phyloP scores from a whole-genome alignment of 2,113 vertebrate genomes.

The Willisornis vidua region DNA sequence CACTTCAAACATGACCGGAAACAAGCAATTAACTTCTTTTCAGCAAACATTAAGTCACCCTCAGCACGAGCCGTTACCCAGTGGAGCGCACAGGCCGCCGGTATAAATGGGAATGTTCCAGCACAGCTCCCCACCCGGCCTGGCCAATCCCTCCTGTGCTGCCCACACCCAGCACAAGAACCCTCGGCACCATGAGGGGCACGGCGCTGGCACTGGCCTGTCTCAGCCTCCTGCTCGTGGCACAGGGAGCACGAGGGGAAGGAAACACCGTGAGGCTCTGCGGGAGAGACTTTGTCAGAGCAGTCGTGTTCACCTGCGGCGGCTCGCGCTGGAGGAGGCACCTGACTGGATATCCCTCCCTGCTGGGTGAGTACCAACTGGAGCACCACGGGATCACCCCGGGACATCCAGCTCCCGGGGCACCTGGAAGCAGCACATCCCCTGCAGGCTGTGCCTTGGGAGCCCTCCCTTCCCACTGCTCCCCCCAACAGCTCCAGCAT shows the following conservation, averaged over 20 bases:
- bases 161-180: neutral
- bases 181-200: slow-evolving; percentile 40
- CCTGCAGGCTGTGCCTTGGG: neutral
- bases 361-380: slow-evolving; percentile 53
- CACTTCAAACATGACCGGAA: neutral
- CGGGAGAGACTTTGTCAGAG: slow-evolving; percentile 80
- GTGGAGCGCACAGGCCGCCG: neutral
- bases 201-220: neutral
- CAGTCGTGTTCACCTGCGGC: slow-evolving; percentile 85
- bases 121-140: neutral
- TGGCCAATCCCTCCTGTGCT: neutral
- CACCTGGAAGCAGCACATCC: fast-evolving
- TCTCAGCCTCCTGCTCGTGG: neutral
- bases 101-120: slow-evolving; percentile 56
- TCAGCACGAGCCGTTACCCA: neutral
- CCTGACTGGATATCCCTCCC: neutral
- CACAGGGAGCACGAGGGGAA: slow-evolving; percentile 29
- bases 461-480: neutral
- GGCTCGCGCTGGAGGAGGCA: slow-evolving; percentile 85
- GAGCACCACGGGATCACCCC: fast-evolving
- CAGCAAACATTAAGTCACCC: slow-evolving; percentile 46
- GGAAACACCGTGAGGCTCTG: slow-evolving; percentile 78
- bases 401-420: fast-evolving
- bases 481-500: neutral
- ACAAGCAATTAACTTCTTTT: neutral